phyloP scores from a whole-genome alignment of 2,797 vertebrate species.

The Carcharodon carcharias region DNA sequence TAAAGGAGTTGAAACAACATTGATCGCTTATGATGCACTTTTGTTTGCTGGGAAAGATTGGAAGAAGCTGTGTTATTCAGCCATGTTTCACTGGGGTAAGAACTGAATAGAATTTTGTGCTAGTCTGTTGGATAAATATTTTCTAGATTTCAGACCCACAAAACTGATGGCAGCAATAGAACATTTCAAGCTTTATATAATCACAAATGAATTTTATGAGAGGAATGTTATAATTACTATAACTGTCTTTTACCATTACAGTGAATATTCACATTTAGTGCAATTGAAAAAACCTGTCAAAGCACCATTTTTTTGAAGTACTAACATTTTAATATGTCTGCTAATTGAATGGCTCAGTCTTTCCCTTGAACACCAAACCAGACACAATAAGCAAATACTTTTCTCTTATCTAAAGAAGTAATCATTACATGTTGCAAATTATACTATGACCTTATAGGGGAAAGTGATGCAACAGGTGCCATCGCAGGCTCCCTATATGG shows the following conservation, averaged over 20 bases:
- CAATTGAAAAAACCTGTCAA: background rate
- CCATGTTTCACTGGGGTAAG: constrained; percentile 38
- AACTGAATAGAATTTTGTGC: background rate
- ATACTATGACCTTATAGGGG: constrained; percentile 9
- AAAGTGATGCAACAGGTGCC: constrained; percentile 38
- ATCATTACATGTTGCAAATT: background rate
- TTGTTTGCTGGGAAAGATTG: constrained; percentile 33
- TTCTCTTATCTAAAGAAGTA: background rate
- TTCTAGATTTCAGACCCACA: too few relatives aligned
- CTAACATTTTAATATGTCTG: background rate
- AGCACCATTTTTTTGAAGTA: background rate
- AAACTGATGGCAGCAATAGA: background rate
- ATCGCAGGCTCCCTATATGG: constrained; percentile 38
- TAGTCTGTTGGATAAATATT: background rate
- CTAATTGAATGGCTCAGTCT: background rate
- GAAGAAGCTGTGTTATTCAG: constrained; percentile 39
- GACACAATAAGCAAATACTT: background rate
- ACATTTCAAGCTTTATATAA: background rate
- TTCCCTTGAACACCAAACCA: background rate
- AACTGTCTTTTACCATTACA: background rate
- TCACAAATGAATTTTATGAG: background rate
- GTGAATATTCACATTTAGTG: background rate
- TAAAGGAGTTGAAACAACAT: constrained; percentile 33
- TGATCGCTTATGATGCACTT: constrained; percentile 40
- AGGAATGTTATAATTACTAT: background rate